Evolutionary conservation across 2,797 vertebrate species (phyloP).

Genomic region (Todus mexicanus): DNA sequence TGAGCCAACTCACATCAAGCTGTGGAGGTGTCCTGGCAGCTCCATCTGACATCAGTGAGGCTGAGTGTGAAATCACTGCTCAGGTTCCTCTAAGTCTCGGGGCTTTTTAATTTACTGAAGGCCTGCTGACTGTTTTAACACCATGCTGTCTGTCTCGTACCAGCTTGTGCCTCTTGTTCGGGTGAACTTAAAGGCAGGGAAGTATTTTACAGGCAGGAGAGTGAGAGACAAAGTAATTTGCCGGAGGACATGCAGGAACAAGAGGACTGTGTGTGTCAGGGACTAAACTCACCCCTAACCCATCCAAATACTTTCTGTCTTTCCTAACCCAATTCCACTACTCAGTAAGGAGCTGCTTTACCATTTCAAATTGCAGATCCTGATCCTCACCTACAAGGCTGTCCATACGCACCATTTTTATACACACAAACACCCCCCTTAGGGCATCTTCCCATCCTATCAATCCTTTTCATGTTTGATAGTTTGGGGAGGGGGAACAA

Average conservation of each 20-base stretch:
- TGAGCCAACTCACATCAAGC: too few relatives aligned
- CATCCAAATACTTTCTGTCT: background rate
- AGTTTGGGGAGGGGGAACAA: background rate
- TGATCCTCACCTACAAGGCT: background rate
- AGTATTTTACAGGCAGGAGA: background rate
- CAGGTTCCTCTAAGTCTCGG: background rate
- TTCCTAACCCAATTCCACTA: background rate
- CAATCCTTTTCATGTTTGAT: background rate
- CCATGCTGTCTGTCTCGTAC: background rate
- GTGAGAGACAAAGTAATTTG: background rate
- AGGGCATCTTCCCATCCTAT: background rate
- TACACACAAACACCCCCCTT: accelerated
- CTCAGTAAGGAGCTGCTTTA: accelerated
- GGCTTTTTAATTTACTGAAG: too few relatives aligned
- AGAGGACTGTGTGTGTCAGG: background rate
- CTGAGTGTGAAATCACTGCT: background rate
- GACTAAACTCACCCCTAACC: background rate
- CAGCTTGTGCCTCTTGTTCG: background rate
- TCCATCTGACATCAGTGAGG: background rate
- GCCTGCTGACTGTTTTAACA: background rate
- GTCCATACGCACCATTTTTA: background rate
- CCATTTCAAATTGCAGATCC: background rate
- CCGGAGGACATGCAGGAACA: background rate
- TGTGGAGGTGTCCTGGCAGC: background rate
- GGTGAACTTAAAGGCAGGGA: background rate